These are phyloP conservation scores for Drosophila ananassae DNA, from an alignment of 1,140 invertebrate genomes.

Conservation along the genomic window DNA sequence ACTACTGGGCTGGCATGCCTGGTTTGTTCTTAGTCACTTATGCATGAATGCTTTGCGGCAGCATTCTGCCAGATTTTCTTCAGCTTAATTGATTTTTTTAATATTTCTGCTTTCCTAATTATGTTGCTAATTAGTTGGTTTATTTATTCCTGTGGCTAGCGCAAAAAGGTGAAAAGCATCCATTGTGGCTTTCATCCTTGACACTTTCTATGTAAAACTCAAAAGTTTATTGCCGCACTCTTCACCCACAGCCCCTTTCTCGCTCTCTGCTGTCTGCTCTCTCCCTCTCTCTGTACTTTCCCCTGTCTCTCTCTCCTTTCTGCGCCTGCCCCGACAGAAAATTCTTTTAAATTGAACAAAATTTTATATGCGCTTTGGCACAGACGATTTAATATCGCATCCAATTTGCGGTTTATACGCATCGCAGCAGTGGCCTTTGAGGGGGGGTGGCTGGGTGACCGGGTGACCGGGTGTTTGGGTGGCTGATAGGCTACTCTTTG, in stretches of 20 bases:
- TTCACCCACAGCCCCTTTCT: neutral
- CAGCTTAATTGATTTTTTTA: constrained; percentile 67
- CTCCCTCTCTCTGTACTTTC: constrained; percentile 13
- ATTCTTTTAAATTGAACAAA: constrained; percentile 83
- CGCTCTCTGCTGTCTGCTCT: constrained; percentile 4
- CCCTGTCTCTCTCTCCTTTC: constrained; percentile 6
- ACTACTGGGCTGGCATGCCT: constrained; percentile 49
- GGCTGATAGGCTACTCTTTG: constrained; percentile 9
- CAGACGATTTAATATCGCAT: constrained; percentile 84
- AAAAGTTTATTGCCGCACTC: constrained; percentile 13
- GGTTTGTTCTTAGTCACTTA: constrained; percentile 81
- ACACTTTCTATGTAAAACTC: constrained; percentile 52
- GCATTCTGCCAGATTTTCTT: constrained; percentile 50
- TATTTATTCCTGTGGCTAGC: constrained; percentile 3
- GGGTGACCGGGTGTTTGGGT: constrained; percentile 21
- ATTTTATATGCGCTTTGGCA: constrained; percentile 84
- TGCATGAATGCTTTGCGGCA: constrained; percentile 74
- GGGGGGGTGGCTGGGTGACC: constrained; percentile 1
- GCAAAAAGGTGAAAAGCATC: constrained; percentile 12
- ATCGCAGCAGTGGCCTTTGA: constrained; percentile 66
- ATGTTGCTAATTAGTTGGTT: constrained; percentile 57
- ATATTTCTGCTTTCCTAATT: constrained; percentile 33
- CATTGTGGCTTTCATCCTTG: constrained; percentile 19
- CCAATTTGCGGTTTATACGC: constrained; percentile 84
- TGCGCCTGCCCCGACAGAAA: constrained; percentile 40